These are phyloP conservation scores for Platerodrilus igneus DNA, from an alignment of 2,888 invertebrate genomes.

Conservation along the genomic window DNA sequence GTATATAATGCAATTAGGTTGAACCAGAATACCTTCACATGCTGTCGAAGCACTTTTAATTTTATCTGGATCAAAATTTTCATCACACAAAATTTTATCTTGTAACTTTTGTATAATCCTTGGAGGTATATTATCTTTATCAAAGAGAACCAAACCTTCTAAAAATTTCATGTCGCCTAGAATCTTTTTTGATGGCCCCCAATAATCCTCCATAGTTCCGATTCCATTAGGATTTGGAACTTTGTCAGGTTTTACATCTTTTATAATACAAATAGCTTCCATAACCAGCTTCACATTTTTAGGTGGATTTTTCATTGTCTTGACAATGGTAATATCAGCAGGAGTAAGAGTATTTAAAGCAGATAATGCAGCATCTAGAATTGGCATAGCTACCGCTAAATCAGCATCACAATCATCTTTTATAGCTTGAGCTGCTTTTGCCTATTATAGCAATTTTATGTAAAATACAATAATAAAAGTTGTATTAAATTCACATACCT, in stretches of 20 bases:
- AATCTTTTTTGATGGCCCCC: slow-evolving; percentile 85
- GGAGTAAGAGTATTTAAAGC: slow-evolving; percentile 88
- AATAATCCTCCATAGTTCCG: slow-evolving; percentile 85
- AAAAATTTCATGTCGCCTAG: slow-evolving; percentile 90
- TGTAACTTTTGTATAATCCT: slow-evolving; percentile 78
- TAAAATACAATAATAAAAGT: background rate
- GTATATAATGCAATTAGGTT: no score
- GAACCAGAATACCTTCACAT: slow-evolving; percentile 69
- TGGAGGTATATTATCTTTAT: slow-evolving; percentile 89
- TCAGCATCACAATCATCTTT: slow-evolving; percentile 92
- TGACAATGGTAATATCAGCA: slow-evolving; percentile 86
- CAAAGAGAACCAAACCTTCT: slow-evolving; percentile 79
- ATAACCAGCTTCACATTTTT: slow-evolving; percentile 84
- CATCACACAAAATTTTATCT: slow-evolving; percentile 74
- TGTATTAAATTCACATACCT: slow-evolving; percentile 47
- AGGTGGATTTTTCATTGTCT: slow-evolving; percentile 96
- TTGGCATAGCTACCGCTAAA: slow-evolving; percentile 87
- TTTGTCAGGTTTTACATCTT: slow-evolving; percentile 86
- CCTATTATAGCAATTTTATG: slow-evolving; percentile 41
- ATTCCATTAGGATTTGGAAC: slow-evolving; percentile 77
- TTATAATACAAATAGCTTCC: slow-evolving; percentile 96
- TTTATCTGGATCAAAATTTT: slow-evolving; percentile 89
- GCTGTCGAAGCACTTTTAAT: slow-evolving; percentile 82
- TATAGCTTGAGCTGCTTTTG: slow-evolving; percentile 72
- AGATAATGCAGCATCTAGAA: slow-evolving; percentile 77